Percentiles rank a stretch among this genome's conserved stretches.
Evolutionary conservation across 2,888 invertebrate species (phyloP).

Genomic region (Subacronicta megacephala): DNA sequence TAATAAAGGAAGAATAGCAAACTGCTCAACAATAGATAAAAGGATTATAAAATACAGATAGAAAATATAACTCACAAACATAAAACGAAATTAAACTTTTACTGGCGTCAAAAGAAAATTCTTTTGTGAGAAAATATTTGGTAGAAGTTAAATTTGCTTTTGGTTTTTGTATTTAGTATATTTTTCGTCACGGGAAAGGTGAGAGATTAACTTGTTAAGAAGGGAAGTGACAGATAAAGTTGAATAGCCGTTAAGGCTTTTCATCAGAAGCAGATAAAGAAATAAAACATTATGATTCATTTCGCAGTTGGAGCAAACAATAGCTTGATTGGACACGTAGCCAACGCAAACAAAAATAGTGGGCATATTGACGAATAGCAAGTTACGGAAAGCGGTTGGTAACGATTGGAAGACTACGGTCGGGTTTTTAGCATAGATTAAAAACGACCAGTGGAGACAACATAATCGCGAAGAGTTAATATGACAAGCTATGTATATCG

Average conservation of each 20-base stretch:
- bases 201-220: constrained; percentile 7
- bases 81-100: constrained; percentile 54
- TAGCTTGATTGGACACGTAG: too few relatives aligned
- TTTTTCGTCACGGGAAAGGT: constrained; percentile 44
- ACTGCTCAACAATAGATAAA: constrained; percentile 29
- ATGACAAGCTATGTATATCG: too few relatives aligned
- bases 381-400: too few relatives aligned
- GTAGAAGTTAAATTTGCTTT: constrained; percentile 68
- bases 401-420: too few relatives aligned
- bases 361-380: too few relatives aligned
- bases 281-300: too few relatives aligned
- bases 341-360: too few relatives aligned
- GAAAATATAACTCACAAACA: constrained; percentile 23
- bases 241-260: not conserved
- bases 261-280: not conserved
- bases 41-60: constrained; percentile 22
- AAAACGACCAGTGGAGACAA: too few relatives aligned
- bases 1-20: constrained; percentile 17
- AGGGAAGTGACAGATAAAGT: constrained; percentile 4
- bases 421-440: too few relatives aligned
- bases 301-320: too few relatives aligned
- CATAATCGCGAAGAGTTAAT: too few relatives aligned
- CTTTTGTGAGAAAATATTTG: constrained; percentile 58
- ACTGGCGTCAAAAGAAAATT: constrained; percentile 46
- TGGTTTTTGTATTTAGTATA: constrained; percentile 56